Conservation (phyloP, 2,888 invertebrate species). For the Eupsilia transversa region DNA sequence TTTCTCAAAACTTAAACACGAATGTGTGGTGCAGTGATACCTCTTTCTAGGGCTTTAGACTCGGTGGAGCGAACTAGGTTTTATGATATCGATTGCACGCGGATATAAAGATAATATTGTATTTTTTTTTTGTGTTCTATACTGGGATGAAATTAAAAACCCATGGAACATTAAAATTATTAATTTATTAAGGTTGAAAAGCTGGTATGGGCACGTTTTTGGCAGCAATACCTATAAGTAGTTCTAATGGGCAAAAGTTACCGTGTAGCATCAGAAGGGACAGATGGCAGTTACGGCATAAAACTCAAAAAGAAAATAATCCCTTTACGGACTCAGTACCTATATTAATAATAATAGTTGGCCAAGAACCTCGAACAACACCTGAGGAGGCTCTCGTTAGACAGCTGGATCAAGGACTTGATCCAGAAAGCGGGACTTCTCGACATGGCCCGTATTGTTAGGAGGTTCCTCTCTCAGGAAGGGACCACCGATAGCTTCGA, state of each 20-base stretch:
- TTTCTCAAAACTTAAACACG: constrained; percentile 43
- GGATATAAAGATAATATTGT: too few species aligned
- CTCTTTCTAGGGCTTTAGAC: constrained; percentile 16
- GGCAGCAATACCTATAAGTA: not conserved
- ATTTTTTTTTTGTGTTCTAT: too few species aligned
- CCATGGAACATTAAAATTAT: not conserved
- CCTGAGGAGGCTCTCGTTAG: too few species aligned
- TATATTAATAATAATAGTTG: too few species aligned
- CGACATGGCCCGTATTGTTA: too few species aligned
- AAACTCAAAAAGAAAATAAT: not conserved
- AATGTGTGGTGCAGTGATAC: constrained; percentile 41
- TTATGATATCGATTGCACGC: not conserved
- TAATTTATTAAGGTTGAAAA: not conserved
- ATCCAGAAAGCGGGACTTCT: too few species aligned
- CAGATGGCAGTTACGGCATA: not conserved
- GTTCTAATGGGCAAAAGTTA: not conserved
- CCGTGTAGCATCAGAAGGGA: not conserved
- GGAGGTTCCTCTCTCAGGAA: too few species aligned
- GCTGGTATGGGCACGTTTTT: not conserved
- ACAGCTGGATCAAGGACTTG: too few species aligned
- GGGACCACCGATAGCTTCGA: too few species aligned
- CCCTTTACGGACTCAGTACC: too few species aligned
- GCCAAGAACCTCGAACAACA: too few species aligned
- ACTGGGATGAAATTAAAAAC: not conserved
- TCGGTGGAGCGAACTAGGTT: not conserved